Evolutionary conservation across 2,113 vertebrate species (phyloP), one percentile per base, ranked within the genome.

Genomic region (Podiceps cristatus): DNA sequence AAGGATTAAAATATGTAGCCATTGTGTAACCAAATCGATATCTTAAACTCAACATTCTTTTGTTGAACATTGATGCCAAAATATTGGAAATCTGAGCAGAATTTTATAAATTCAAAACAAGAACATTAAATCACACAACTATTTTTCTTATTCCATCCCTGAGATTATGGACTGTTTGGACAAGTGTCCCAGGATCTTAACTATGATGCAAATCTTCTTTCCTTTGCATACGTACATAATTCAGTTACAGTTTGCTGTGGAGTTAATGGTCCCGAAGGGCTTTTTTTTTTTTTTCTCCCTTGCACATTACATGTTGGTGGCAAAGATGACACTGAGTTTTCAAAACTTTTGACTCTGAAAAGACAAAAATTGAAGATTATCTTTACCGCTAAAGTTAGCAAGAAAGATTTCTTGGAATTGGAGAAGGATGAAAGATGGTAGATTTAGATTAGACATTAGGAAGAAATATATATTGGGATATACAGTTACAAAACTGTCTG

Each of bases 151-250:
- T 49, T 90, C 35, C 4, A 29, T 15, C 25, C 40, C 13, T 88
- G 40, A 53, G 18, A 64, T 49, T 64, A 82, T 29, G 13, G 16
- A 35, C 7, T 37, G 25, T 73, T 82, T 86, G 16, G 33, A 83
- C 16, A 74, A 69, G 11, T 31, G 53, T 25, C 9, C 4, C 33
- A 82, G 78, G 40, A 72, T 68, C 72, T 86, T 72, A 79, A 7
- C 11, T n/a, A 14, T 47, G 2, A 0, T 10, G 11, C 0, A 0
- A 86, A 37, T 29, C 24, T 82, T 86, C 49, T 64, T 64, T 20
- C 15, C 23, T 82, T 79, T 68, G 35, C 11, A 52, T 33, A 18
- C 1, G 0, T n/a, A 44, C 2, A 5, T 28, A 55, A 71, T 55
- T 28, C 50, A 40, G 0, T 5, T 50, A 14, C 27, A 59, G 15